Evolutionary conservation across 2,113 vertebrate species (phyloP), one percentile per base, ranked within the genome.

Genomic region (Percopsis transmontana): DNA sequence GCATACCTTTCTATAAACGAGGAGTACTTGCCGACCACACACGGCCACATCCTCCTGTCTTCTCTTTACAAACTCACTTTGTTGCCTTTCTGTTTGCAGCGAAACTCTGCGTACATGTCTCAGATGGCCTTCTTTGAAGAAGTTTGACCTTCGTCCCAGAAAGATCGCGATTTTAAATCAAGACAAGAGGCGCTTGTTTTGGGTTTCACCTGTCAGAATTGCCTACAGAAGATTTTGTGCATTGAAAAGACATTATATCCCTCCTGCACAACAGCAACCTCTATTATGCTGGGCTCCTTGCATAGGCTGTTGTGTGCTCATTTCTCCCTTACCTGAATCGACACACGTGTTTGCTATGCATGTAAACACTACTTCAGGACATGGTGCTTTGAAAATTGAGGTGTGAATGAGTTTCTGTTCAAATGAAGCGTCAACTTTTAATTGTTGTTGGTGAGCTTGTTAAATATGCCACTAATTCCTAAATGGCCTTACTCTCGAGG

Each of bases 61-160:
- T 5, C 40, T 23, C 24, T 20, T 52, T 38, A 11, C 20, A 45
- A 16, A 58, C 24, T 39, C 57, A 1, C 27, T 33, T 51, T 12
- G 21, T 44, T 64, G 2, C 71, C 15, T 77, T 75, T 58, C 82
- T 33, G 56, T 68, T 86, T 87, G n/a, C 85, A 93, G 92, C 83
- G 92, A 53, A 93, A 93, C 80, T 92, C 92, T 8, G 91, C 91
- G 1, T 93, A 91, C 85, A 90, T 92, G 92, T 84, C 87, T 84
- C 92, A 93, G 82, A 91, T 93, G 92, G 86, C 90, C 61, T 93
- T 73, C 79, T 91, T 91, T 65, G 92, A 93, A 82, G 92, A 93
- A 75, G 92, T 93, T 77, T 93, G 88, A 93, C 65, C 13, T 2
- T 0, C 3, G 18, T 39, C 16, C 27, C 40, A 45, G 44, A 40